A percentile compares a stretch with the other conserved stretches of the same genome.
phyloP scores from a whole-genome alignment of 2,797 vertebrate genomes.

The Centropyge bicolor region DNA sequence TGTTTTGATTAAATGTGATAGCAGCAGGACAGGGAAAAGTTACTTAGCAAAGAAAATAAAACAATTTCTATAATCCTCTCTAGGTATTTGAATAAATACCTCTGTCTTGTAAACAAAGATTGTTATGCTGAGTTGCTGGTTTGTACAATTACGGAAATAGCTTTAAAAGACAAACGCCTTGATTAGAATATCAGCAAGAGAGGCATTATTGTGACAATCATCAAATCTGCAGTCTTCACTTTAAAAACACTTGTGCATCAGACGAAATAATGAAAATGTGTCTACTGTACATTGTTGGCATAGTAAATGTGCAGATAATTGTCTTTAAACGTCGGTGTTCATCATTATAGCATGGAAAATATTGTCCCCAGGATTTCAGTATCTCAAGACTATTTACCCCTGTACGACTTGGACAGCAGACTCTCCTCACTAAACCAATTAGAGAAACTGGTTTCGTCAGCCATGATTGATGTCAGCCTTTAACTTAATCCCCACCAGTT shows the following conservation, averaged over 20 bases:
- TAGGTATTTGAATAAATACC: slow-evolving; percentile 35
- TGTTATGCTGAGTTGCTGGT: slow-evolving; percentile 31
- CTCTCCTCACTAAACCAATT: not conserved
- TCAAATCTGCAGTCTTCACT: slow-evolving; percentile 22
- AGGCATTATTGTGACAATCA: not conserved
- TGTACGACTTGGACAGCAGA: not conserved
- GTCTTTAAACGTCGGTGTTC: not conserved
- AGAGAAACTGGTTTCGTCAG: not conserved
- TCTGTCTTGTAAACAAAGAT: slow-evolving; percentile 29
- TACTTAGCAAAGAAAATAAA: slow-evolving; percentile 13
- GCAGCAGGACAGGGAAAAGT: slow-evolving; percentile 36
- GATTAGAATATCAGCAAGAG: slow-evolving; percentile 10
- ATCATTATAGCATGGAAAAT: slow-evolving; percentile 1
- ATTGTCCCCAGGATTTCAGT: not conserved
- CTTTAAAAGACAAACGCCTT: not conserved
- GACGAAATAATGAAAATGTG: not conserved
- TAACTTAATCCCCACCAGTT: slow-evolving; percentile 10
- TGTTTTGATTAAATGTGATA: slow-evolving; percentile 67
- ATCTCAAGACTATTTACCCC: not conserved
- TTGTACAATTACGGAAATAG: slow-evolving; percentile 24
- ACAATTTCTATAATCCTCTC: slow-evolving; percentile 35
- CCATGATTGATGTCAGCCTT: slow-evolving; percentile 15
- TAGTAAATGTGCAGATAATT: not conserved
- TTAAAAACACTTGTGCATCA: not conserved
- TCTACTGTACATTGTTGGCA: not conserved